Base-by-base conservation (phyloP, 2,797 vertebrate genomes). In the Rhinatrema bivittatum region DNA sequence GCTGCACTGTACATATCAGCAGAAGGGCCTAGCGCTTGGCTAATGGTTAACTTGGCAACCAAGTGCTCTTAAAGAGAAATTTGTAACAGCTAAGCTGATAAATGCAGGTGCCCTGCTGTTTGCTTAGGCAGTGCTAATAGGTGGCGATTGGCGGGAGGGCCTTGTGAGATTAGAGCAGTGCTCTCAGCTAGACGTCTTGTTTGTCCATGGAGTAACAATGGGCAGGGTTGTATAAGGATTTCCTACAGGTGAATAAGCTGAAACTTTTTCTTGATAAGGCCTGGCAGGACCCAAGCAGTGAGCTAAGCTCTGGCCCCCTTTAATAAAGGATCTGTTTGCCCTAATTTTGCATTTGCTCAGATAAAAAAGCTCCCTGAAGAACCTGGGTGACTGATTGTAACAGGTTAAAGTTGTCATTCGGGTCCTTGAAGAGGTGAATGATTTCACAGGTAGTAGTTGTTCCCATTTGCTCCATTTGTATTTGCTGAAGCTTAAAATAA, bases 171-270 rank as follows among this genome's bases (percentile, higher is more conserved):
- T 6, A 1, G 12, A 32, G 48, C 44, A 42, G 51, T 51, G 34
- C 29, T 40, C 67, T 35, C 45, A 59, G 2, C 15, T 7, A 32
- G 20, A 3, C n/a, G n/a, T 15, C 7, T 26, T 39, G 47, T 68
- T 62, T 70, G 7, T 41, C 16, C 4, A 10, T 2, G 17, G 36
- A 51, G 32, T 33, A 54, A 58, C 53, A 50, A 42, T 56, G 56
- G 56, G 49, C 62, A 46, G 51, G 21, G 49, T 48, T 32, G 29
- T 30, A 15, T 13, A 23, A 7, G 0, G 13, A 14, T 42, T 60
- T 56, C 68, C 65, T 49, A 44, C 42, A 44, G 39, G 41, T 59
- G 65, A 57, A 39, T 22, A 18, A 43, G 56, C 21, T 51, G 29
- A 60, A 53, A 46, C 18, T 5, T 13, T 5, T 7, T 32, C 13